Evolutionary conservation across 2,113 vertebrate species (phyloP), one percentile per base, ranked within the genome.

Genomic region (Sinocyclocheilus anshuiensis): DNA sequence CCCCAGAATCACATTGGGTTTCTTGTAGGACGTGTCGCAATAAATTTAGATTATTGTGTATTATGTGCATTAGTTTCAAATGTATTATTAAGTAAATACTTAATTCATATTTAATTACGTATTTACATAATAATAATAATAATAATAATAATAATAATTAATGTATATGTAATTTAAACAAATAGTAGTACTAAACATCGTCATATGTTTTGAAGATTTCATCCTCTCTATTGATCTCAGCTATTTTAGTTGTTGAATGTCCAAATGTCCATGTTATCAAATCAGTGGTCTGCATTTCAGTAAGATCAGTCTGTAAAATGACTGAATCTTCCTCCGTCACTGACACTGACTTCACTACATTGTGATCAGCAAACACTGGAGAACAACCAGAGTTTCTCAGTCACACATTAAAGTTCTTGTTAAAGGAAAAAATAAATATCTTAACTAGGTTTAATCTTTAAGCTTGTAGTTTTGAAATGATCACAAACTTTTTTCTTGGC

Each of bases 121-220:
- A 45, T 45, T 45, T 45, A 45, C 42, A 10, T 45, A 9, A 45
- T 42, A 42, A 8, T 42, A 42, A 8, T 7, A 39, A 39, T 39
- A 36, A 36, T 36, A 36, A 36, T 36, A 39, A 39, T 39, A 36
- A 36, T 36, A 36, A 36, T 36, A 36, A 36, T 29, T 36, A 36
- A 5, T 36, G 39, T 39, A 39, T 39, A 6, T 39, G 39, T 39
- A 39, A 39, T 39, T 39, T 5, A 39, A 39, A 42, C 42, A 42
- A 42, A 42, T 42, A 42, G 7, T 42, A 42, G 6, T 42, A 9
- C 42, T 10, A 45, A 55, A 0, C 55, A 8, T 20, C 9, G 12
- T 9, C 22, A 12, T 1, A 3, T 77, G 13, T 53, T 1, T 0
- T 0, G 45, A 29, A 13, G 0, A 0, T n/a, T 61, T 9, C 59